Evolutionary conservation across 2,113 vertebrate genomes (phyloP), one percentile per base, ranked within the genome.

Genomic region (Ascaphus truei): DNA sequence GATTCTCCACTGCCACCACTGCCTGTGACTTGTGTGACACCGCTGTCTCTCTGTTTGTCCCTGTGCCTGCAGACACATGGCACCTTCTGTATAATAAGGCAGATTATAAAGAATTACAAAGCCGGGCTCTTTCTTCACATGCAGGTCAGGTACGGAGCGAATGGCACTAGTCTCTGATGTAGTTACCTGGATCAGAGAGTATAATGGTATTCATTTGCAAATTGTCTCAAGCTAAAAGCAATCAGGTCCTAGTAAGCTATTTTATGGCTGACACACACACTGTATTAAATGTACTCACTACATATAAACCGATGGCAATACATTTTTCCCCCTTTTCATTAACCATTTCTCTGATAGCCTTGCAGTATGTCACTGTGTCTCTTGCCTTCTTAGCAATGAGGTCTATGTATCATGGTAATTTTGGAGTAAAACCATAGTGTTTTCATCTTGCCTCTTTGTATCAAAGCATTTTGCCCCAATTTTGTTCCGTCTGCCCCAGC

Each of bases 41-140:
- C n/a, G 26, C 26, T 55, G 48, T 41, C 25, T 52, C 9, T 66
- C 50, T 31, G 30, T 37, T 55, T 55, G 39, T 30, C 62, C 34
- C 48, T 20, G 23, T 55, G 23, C 62, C 25, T 55, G 50, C 22
- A n/a, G 41, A 53, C 62, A 66, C 50, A 18, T 41, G 36, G 50
- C 62, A 48, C 53, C 36, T 55, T 66, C 62, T 53, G 62, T 66
- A 55, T 66, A 71, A 60, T 62, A 34, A 62, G 50, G 26, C 26
- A 20, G 68, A 43, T 71, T 45, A 62, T 25, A 71, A 53, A 62
- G 62, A 61, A 45, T 41, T 34, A 31, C 45, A 62, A 18, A 45
- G 57, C 47, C 53, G 7, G 52, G 26, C 27, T 3, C 12, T 25
- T 3, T 11, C 58, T 62, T 62, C 29, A 27, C 39, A 55, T 71